Conservation (phyloP, 2,888 invertebrate species). For the Horisme vitalbata region DNA sequence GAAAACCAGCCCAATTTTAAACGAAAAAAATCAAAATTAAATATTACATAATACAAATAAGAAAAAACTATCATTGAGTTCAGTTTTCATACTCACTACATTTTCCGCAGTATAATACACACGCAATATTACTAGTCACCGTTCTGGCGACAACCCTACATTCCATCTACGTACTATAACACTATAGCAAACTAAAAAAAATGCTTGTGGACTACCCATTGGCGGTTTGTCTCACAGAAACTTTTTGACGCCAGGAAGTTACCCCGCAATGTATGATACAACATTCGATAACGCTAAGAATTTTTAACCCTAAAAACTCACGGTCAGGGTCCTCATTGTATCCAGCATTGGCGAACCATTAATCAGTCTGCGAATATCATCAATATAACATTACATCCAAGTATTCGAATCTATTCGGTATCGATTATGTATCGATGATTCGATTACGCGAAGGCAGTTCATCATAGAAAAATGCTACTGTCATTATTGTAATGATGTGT, state of each 20-base stretch:
- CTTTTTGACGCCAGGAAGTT: conserved; percentile 24
- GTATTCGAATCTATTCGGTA: conserved; percentile 75
- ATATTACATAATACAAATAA: too few species aligned
- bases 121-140: conserved; percentile 73
- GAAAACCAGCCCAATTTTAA: too few species aligned
- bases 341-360: conserved; percentile 71
- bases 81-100: conserved; percentile 43
- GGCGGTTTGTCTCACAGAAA: conserved; percentile 12
- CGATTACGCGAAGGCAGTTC: conserved; percentile 71
- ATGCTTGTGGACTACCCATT: conserved; percentile 34
- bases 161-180: conserved; percentile 43
- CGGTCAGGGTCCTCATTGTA: conserved; percentile 67
- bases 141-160: conserved; percentile 77
- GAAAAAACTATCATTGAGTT: conserved; percentile 33
- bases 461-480: conserved; percentile 65
- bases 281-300: conserved; percentile 14
- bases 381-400: conserved; percentile 81
- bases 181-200: conserved; percentile 8
- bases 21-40: too few species aligned
- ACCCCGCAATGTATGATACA: conserved; percentile 44
- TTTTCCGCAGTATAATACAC: conserved; percentile 56
- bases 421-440: conserved; percentile 77
- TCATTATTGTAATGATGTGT: conserved; percentile 50
- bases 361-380: conserved; percentile 81
- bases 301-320: conserved; percentile 47